Evolutionary conservation across 2,797 vertebrate genomes (phyloP).

Genomic region (Rhinogobio ventralis): DNA sequence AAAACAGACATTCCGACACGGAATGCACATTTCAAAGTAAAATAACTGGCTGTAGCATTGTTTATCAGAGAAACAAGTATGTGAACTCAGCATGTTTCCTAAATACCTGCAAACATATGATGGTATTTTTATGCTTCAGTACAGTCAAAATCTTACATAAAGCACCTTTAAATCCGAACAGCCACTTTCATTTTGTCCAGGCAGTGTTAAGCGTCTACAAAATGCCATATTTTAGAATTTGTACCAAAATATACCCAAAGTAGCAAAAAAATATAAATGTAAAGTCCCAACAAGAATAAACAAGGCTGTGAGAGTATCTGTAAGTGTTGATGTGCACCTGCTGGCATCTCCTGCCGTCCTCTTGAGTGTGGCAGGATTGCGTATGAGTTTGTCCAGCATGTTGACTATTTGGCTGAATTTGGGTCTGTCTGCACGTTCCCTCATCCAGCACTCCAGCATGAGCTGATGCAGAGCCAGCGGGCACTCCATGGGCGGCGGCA

Average conservation of each 20-base stretch:
- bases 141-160: too few species aligned
- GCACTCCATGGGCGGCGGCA: constrained; percentile 98
- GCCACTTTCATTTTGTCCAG: too few species aligned
- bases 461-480: constrained; percentile 95
- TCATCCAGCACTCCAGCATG: constrained; percentile 99
- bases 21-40: too few species aligned
- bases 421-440: constrained; percentile 92
- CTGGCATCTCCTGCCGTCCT: constrained; percentile 88
- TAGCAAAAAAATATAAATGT: not conserved
- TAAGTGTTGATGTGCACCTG: constrained; percentile 74
- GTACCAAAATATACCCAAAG: not conserved
- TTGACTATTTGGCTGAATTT: constrained; percentile 98
- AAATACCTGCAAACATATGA: too few species aligned
- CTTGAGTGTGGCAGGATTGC: constrained; percentile 96
- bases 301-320: not conserved
- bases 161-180: too few species aligned
- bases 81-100: too few species aligned
- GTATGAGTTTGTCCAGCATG: constrained; percentile 99
- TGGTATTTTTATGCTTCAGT: too few species aligned
- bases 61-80: too few species aligned
- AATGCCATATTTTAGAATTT: not conserved
- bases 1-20: too few species aligned
- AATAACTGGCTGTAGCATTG: too few species aligned
- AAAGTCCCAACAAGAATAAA: not conserved
- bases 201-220: not conserved